Conservation (phyloP, 2,113 vertebrate species). For the Naja naja region DNA sequence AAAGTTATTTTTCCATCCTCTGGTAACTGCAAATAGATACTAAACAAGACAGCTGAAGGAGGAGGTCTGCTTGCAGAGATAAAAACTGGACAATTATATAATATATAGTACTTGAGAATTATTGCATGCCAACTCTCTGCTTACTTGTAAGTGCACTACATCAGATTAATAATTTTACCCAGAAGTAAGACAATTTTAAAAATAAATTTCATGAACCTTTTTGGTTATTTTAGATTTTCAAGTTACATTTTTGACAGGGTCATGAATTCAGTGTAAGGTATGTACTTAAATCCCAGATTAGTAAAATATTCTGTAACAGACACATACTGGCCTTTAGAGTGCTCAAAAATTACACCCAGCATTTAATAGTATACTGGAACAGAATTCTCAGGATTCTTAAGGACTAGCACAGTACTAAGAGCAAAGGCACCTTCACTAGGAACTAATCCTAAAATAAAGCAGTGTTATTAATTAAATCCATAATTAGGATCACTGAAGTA, state of each 20-base stretch:
- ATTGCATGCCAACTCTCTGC: neutral
- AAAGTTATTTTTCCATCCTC: neutral
- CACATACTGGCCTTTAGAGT: neutral
- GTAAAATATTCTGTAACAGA: neutral
- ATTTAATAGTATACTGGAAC: neutral
- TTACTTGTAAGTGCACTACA: neutral
- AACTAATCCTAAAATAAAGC: neutral
- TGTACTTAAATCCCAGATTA: no score
- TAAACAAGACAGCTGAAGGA: neutral
- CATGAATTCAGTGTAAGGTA: no score
- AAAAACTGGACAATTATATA: neutral
- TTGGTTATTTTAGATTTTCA: neutral
- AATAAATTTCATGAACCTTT: neutral
- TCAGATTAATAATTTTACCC: neutral
- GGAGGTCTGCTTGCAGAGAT: neutral
- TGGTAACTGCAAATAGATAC: neutral
- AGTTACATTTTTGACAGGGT: no score
- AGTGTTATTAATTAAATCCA: neutral
- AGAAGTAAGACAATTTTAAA: neutral
- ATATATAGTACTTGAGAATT: neutral
- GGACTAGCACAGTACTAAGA: neutral
- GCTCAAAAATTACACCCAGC: no score
- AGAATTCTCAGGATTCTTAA: neutral
- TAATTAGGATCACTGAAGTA: neutral
- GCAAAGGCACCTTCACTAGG: neutral